These are phyloP conservation scores for Mustelus asterias DNA, from an alignment of 2,113 vertebrate genomes.

Conservation along the genomic window DNA sequence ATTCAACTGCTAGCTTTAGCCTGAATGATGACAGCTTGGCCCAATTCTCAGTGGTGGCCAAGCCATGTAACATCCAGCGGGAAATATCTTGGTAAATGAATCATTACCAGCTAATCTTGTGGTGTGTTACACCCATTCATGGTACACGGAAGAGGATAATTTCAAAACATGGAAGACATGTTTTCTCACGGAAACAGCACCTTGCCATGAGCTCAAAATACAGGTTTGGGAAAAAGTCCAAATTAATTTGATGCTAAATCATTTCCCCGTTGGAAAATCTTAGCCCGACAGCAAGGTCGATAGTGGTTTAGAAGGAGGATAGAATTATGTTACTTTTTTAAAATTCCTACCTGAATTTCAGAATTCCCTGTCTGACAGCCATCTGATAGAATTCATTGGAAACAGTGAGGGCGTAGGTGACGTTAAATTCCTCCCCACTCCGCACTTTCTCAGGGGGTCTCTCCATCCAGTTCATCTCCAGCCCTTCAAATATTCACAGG, in stretches of 20 bases:
- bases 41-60: not conserved
- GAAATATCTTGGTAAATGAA: not conserved
- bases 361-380: slow-evolving; percentile 56
- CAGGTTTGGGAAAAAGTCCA: not conserved
- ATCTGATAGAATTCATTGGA: slow-evolving; percentile 60
- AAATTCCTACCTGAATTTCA: slow-evolving; percentile 55
- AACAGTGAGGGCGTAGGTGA: slow-evolving; percentile 54
- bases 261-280: not conserved
- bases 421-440: slow-evolving; percentile 63
- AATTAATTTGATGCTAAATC: not conserved
- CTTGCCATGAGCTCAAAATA: not conserved
- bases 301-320: not conserved
- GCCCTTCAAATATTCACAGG: slow-evolving; percentile 43
- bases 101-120: not conserved
- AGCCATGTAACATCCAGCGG: not conserved
- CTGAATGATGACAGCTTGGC: not conserved
- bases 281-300: not conserved
- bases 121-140: not conserved
- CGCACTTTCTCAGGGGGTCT: slow-evolving; percentile 57
- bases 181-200: not conserved
- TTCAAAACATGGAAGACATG: not conserved
- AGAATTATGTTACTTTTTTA: too few relatives aligned
- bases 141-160: too few relatives aligned
- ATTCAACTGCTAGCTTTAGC: not conserved
- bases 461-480: slow-evolving; percentile 62